phyloP scores from a whole-genome alignment of 2,888 invertebrate species.

The Mellilla xanthometata region DNA sequence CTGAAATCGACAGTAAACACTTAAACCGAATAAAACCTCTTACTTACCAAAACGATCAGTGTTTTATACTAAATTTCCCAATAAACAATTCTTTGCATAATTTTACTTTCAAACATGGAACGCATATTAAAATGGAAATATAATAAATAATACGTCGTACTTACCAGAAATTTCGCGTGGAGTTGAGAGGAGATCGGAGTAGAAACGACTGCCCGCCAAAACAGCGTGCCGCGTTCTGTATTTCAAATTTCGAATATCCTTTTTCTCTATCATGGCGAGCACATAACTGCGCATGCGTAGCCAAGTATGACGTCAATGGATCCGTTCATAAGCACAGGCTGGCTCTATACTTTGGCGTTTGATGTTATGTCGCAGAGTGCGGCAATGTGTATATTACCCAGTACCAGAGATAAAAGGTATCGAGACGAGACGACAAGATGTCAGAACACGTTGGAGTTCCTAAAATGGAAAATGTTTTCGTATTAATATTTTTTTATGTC shows the following conservation, averaged over 20 bases:
- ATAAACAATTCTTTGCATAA: constrained; percentile 5
- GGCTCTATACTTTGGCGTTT: constrained; percentile 41
- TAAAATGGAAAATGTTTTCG: background rate
- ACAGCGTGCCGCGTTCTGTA: constrained; percentile 60
- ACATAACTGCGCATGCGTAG: constrained; percentile 53
- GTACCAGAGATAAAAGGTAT: constrained; percentile 11
- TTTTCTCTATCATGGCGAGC: constrained; percentile 22
- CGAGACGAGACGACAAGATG: too few relatives aligned
- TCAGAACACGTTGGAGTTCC: background rate
- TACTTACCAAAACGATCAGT: background rate
- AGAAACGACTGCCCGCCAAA: constrained; percentile 50
- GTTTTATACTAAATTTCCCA: constrained; percentile 1
- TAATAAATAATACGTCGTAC: constrained; percentile 43
- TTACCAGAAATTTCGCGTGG: constrained; percentile 68
- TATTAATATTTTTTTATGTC: too few relatives aligned
- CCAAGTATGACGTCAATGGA: constrained; percentile 75
- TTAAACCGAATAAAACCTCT: constrained; percentile 1
- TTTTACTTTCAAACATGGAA: constrained; percentile 15
- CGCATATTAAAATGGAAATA: constrained; percentile 23
- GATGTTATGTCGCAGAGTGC: constrained; percentile 37
- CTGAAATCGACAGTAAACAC: constrained; percentile 1
- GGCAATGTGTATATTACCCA: constrained; percentile 17
- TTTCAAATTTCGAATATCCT: constrained; percentile 24
- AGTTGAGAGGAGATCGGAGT: constrained; percentile 22
- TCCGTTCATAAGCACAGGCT: constrained; percentile 76